Evolutionary conservation across 2,888 invertebrate genomes (phyloP).

Genomic region (Adela reaumurella): DNA sequence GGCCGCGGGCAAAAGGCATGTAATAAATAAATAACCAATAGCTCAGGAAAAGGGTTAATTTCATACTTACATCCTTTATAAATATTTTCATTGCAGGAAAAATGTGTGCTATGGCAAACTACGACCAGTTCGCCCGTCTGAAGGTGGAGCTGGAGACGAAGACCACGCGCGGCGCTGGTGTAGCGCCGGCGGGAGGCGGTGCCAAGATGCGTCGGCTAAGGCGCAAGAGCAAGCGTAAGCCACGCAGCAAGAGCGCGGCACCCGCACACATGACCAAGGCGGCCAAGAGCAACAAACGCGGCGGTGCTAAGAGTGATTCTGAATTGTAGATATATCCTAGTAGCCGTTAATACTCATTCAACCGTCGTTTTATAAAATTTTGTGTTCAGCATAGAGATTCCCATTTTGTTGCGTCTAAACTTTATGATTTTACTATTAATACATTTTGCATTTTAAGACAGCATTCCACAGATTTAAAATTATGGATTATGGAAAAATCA

Average conservation of each 20-base stretch:
- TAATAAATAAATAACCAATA: too few species aligned
- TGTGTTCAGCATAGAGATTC: too few species aligned
- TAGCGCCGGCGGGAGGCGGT: conserved; percentile 20
- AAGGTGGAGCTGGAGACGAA: conserved; percentile 44
- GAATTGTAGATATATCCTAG: conserved; percentile 35
- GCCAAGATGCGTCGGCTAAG: conserved; percentile 30
- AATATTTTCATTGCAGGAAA: conserved; percentile 31
- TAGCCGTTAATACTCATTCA: too few species aligned
- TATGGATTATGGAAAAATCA: too few species aligned
- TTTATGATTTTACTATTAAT: too few species aligned
- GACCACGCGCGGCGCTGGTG: conserved; percentile 23
- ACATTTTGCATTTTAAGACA: too few species aligned
- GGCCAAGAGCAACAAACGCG: conserved; percentile 26
- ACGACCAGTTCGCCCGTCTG: conserved; percentile 47
- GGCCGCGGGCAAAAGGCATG: too few species aligned
- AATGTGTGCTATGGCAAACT: conserved; percentile 47
- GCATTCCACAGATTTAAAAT: too few species aligned
- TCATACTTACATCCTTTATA: too few species aligned
- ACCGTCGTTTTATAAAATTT: too few species aligned
- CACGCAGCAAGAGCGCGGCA: conserved; percentile 42
- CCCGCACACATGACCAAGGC: conserved; percentile 23
- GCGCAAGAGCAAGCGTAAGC: conserved; percentile 29
- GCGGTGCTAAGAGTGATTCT: conserved; percentile 41
- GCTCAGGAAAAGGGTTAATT: too few species aligned
- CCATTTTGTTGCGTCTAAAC: too few species aligned